These are phyloP conservation scores for Sthenelais limicola DNA, from an alignment of 2,888 invertebrate genomes.

Conservation along the genomic window DNA sequence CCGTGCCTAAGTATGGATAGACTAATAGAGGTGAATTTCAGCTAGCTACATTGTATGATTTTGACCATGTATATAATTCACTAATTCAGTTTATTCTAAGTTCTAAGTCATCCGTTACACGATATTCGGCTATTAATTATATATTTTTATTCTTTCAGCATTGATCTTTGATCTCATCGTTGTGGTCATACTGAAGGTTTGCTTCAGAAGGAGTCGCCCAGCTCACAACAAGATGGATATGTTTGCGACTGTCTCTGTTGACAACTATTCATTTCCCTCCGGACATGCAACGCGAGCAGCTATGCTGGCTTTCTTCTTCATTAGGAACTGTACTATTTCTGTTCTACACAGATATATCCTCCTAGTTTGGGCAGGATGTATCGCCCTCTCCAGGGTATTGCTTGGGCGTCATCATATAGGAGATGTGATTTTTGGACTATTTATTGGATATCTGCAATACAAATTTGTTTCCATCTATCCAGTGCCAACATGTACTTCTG, in stretches of 20 bases:
- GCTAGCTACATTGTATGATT: too few relatives aligned
- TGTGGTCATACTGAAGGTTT: slow-evolving; percentile 84
- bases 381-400: slow-evolving; percentile 86
- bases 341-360: slow-evolving; percentile 72
- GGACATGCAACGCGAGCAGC: slow-evolving; percentile 92
- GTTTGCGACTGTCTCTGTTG: slow-evolving; percentile 80
- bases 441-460: slow-evolving; percentile 77
- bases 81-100: too few relatives aligned
- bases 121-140: too few relatives aligned
- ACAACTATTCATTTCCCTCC: slow-evolving; percentile 92
- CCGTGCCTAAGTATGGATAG: too few relatives aligned
- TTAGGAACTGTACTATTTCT: slow-evolving; percentile 62
- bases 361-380: slow-evolving; percentile 82
- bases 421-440: slow-evolving; percentile 85
- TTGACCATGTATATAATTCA: too few relatives aligned
- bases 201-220: slow-evolving; percentile 85
- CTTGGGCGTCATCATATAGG: slow-evolving; percentile 89
- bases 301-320: slow-evolving; percentile 82
- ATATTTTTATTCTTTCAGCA: too few relatives aligned
- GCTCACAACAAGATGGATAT: slow-evolving; percentile 79
- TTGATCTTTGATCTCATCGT: slow-evolving; percentile 85
- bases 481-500: too few relatives aligned
- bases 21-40: too few relatives aligned
- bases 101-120: too few relatives aligned
- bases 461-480: too few relatives aligned